Conservation (phyloP, 2,888 invertebrate genomes). For the Eristalis pertinax region DNA sequence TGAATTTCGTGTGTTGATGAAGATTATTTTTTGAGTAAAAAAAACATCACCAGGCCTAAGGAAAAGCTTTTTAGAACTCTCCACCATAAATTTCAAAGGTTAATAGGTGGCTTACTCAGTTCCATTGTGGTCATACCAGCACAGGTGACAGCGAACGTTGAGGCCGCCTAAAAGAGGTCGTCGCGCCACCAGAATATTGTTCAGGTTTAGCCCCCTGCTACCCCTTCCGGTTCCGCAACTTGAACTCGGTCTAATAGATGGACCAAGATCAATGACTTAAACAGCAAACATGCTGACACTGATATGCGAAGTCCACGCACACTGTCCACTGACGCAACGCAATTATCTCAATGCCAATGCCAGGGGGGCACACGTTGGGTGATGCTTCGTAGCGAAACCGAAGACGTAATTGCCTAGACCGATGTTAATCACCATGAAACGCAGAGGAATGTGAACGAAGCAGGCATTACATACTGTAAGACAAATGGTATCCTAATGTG, state of each 20-base stretch:
- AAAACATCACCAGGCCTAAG: no score
- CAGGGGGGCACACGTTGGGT: not conserved
- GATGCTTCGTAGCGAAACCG: not conserved
- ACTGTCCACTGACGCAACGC: not conserved
- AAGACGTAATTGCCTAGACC: slow-evolving; percentile 7
- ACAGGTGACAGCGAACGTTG: no score
- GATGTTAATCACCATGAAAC: slow-evolving; percentile 35
- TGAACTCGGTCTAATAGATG: not conserved
- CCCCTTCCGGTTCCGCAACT: no score
- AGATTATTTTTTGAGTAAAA: no score
- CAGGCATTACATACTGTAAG: not conserved
- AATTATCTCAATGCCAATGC: not conserved
- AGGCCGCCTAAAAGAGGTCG: no score
- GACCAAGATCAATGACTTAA: not conserved
- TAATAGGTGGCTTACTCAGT: no score
- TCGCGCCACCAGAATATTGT: no score
- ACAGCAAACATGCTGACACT: not conserved
- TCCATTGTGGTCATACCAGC: no score
- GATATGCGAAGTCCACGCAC: not conserved
- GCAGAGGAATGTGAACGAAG: not conserved
- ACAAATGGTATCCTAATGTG: slow-evolving; percentile 23
- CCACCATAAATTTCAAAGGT: no score
- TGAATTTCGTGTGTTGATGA: no score
- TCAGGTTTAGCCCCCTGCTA: no score
- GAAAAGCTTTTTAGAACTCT: no score